Evolutionary conservation across 35 echinoderm and acorn worm species (phyloP).

Genomic region (Hemicentrotus pulcherrimus): DNA sequence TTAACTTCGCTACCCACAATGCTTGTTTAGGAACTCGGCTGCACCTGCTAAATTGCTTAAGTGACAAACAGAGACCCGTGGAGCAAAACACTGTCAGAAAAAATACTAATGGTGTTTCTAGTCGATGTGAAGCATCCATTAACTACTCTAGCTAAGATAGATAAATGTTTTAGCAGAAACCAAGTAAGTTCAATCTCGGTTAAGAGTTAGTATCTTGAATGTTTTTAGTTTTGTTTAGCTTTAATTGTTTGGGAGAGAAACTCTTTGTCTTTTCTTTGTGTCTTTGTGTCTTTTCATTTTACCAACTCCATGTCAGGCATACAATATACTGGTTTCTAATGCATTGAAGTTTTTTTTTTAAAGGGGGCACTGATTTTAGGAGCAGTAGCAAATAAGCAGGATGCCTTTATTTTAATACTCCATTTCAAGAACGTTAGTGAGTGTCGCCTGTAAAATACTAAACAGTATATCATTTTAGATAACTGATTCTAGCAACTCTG

Average conservation of each 20-base stretch:
- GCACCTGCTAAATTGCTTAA: slow-evolving; percentile 12
- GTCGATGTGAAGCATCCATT: background rate
- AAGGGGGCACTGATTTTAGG: too few relatives aligned
- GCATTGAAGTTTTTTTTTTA: too few relatives aligned
- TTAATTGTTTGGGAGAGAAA: background rate
- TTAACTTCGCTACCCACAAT: background rate
- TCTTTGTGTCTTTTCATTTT: background rate
- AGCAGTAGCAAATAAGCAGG: too few relatives aligned
- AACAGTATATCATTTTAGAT: too few relatives aligned
- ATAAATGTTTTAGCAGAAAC: background rate
- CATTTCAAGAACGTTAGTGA: too few relatives aligned
- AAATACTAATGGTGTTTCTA: background rate
- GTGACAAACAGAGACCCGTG: background rate
- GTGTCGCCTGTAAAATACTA: too few relatives aligned
- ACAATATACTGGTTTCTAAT: background rate
- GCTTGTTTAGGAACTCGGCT: background rate
- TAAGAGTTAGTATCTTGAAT: background rate
- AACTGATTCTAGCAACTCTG: too few relatives aligned
- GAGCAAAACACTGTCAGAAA: background rate
- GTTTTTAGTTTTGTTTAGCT: background rate
- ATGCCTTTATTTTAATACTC: too few relatives aligned
- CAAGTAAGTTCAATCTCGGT: background rate
- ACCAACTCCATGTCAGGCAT: background rate
- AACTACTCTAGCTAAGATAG: background rate
- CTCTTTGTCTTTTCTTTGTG: too few relatives aligned